These are phyloP conservation scores for Sceloporus undulatus DNA, from an alignment of 2,113 vertebrate genomes.

Conservation along the genomic window DNA sequence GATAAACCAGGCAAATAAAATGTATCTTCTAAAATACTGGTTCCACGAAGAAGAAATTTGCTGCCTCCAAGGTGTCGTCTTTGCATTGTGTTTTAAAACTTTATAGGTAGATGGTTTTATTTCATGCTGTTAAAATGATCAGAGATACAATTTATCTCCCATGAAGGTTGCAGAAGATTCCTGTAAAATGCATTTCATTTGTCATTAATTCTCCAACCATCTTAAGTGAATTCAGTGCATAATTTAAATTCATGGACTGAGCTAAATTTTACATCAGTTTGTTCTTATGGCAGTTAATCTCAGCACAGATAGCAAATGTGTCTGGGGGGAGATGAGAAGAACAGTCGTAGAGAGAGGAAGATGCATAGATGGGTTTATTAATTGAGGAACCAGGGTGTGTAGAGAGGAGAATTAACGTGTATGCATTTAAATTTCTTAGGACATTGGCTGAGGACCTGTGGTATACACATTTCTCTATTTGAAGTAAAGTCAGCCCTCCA, in stretches of 20 bases:
- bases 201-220: neutral
- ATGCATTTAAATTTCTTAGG: neutral
- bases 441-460: neutral
- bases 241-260: conserved; percentile 29
- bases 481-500: neutral
- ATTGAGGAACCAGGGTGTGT: neutral
- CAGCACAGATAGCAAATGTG: neutral
- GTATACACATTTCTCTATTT: neutral
- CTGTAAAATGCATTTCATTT: neutral
- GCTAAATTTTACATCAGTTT: neutral
- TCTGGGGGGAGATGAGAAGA: neutral
- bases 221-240: neutral
- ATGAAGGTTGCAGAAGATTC: conserved; percentile 2
- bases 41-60: neutral
- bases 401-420: neutral
- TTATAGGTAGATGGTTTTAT: neutral
- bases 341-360: neutral
- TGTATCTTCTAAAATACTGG: conserved; percentile 13
- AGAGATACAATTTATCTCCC: conserved; percentile 11
- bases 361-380: neutral
- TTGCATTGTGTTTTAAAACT: conserved; percentile 18
- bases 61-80: neutral
- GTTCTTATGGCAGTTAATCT: neutral
- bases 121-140: neutral
- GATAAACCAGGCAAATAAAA: neutral